Evolutionary conservation across 2,888 invertebrate species (phyloP).

Genomic region (Cephus nigrinus): DNA sequence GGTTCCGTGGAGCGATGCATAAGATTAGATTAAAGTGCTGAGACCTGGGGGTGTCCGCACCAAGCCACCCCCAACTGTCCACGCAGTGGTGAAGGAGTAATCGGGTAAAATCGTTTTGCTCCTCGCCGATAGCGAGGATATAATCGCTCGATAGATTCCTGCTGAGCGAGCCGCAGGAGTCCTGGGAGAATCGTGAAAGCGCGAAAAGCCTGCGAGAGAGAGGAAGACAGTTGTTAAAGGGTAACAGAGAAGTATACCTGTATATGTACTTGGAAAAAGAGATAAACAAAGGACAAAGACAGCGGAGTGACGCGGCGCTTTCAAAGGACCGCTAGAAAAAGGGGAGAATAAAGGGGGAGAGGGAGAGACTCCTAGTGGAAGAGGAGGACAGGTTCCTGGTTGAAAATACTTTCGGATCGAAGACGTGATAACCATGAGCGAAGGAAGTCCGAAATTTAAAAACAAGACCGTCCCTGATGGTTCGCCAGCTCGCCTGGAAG

Average conservation of each 20-base stretch:
- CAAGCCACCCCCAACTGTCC: background rate
- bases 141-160: background rate
- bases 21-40: constrained; percentile 39
- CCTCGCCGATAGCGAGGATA: background rate
- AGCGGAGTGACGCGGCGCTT: background rate
- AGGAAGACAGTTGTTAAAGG: background rate
- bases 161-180: background rate
- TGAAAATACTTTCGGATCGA: background rate
- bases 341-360: background rate
- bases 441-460: constrained; percentile 49
- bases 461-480: constrained; percentile 44
- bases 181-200: background rate
- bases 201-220: background rate
- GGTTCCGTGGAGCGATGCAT: constrained; percentile 23
- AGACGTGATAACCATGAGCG: constrained; percentile 48
- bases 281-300: constrained; percentile 13
- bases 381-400: background rate
- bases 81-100: background rate
- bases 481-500: constrained; percentile 48
- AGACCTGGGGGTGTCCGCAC: constrained; percentile 12
- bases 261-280: constrained; percentile 13
- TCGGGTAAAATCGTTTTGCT: background rate
- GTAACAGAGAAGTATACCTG: background rate
- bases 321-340: background rate
- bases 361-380: constrained; percentile 2